A percentile compares a stretch with the other conserved stretches of the same genome.
Evolutionary conservation across 2,113 vertebrate genomes (phyloP).

Genomic region (Otus sunia): DNA sequence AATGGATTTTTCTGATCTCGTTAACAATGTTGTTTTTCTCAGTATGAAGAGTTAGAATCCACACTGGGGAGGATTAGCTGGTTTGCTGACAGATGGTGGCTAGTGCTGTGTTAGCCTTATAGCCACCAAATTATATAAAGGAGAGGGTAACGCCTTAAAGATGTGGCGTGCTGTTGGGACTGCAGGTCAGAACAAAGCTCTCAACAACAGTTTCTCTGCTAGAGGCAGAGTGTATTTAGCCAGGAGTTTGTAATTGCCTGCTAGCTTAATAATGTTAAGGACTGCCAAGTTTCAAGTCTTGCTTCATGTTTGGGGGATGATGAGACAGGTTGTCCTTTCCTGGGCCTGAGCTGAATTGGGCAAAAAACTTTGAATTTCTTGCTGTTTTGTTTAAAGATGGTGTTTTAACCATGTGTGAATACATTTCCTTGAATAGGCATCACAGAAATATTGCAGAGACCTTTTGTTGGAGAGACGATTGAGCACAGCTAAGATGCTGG

Average conservation of each 20-base stretch:
- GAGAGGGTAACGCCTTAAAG: neutral
- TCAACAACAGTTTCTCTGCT: neutral
- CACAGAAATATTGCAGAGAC: neutral
- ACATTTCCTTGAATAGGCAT: neutral
- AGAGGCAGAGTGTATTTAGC: neutral
- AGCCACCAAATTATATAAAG: neutral
- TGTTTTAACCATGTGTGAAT: neutral
- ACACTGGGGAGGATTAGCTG: neutral
- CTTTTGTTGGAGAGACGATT: neutral
- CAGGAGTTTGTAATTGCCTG: neutral
- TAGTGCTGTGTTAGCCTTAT: neutral
- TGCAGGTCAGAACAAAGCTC: conserved; percentile 22
- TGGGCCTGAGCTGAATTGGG: neutral
- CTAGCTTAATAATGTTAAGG: neutral
- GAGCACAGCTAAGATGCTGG: neutral
- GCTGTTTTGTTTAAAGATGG: neutral
- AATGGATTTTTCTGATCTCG: neutral
- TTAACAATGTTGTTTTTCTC: neutral
- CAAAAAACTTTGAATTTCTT: neutral
- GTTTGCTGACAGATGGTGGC: neutral
- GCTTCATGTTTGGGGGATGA: neutral
- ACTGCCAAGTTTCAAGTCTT: neutral
- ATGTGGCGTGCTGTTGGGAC: neutral
- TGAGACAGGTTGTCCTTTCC: neutral
- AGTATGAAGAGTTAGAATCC: neutral